Evolutionary conservation across 2,113 vertebrate genomes (phyloP).

Genomic region (Heterocephalus glaber): DNA sequence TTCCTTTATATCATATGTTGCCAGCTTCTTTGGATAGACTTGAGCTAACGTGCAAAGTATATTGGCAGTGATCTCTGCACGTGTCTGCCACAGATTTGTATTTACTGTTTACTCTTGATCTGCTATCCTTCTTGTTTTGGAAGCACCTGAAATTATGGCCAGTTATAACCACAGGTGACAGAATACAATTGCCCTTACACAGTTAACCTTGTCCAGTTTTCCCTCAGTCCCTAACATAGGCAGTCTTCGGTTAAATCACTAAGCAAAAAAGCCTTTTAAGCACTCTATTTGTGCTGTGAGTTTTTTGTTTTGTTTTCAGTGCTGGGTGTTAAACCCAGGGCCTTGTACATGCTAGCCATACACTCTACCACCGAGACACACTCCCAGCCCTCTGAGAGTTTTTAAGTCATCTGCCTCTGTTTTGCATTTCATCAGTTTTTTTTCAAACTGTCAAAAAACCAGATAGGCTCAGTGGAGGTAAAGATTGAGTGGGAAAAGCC

Average conservation of each 20-base stretch:
- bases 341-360: neutral
- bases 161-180: neutral
- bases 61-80: neutral
- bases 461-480: neutral
- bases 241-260: conserved; percentile 18
- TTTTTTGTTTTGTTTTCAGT: neutral
- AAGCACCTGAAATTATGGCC: neutral
- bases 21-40: conserved; percentile 62
- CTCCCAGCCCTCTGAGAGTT: neutral
- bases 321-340: neutral
- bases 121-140: neutral
- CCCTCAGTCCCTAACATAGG: neutral
- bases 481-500: neutral
- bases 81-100: neutral
- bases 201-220: conserved; percentile 5
- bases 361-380: neutral
- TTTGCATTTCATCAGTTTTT: neutral
- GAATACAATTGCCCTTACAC: neutral
- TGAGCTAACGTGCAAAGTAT: conserved; percentile 9
- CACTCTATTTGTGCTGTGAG: neutral
- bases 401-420: neutral
- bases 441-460: conserved; percentile 12
- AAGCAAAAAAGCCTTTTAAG: neutral
- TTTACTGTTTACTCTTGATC: neutral
- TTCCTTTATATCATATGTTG: conserved; percentile 59